Evolutionary conservation across 1,140 invertebrate genomes (phyloP), one percentile per base, ranked within the genome.

Genomic region (Zaprionus lachaisei): DNA sequence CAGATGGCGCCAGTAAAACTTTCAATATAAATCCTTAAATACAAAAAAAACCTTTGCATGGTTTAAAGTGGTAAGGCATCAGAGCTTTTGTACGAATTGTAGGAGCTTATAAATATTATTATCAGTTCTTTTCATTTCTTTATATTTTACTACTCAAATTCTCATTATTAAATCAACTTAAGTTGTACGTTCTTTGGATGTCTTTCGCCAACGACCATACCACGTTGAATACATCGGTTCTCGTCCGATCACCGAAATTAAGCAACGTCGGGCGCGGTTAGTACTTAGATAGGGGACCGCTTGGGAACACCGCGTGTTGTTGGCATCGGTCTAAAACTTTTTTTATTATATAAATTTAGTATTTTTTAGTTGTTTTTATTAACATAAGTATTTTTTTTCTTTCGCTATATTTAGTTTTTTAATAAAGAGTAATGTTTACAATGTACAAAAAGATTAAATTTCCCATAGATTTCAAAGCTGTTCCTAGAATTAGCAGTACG

Each of bases 211-310:
- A 89, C 84, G 84, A 89, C 81, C 81, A 89, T 82, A 89, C 80
- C 62, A 89, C 82, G 82, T 61, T 89, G 84, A 93, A 93, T 80
- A 93, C 93, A 93, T 93, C 93, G 91, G 93, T 94, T 94, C 93
- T 94, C 93, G 94, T 94, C 94, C 92, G 93, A 94, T 94, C 94
- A 94, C 93, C 92, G 93, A 94, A 94, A 93, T 94, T 93, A 94
- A 94, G 94, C 94, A 94, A 91, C 93, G 92, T 94, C 91, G 93
- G 92, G 93, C 93, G 93, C 86, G 93, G 94, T 94, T 93, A 94
- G 93, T 94, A 94, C 94, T 94, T 94, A 85, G 94, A 94, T 94
- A 93, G 93, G 94, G 94, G 94, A 94, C 94, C 94, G 93, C 94
- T 93, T 94, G 93, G 51, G 51, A 55, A 55, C 24, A 56, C 24